Evolutionary conservation across 1,140 invertebrate species (phyloP).

Genomic region (Ctenoplectra terminalis): DNA sequence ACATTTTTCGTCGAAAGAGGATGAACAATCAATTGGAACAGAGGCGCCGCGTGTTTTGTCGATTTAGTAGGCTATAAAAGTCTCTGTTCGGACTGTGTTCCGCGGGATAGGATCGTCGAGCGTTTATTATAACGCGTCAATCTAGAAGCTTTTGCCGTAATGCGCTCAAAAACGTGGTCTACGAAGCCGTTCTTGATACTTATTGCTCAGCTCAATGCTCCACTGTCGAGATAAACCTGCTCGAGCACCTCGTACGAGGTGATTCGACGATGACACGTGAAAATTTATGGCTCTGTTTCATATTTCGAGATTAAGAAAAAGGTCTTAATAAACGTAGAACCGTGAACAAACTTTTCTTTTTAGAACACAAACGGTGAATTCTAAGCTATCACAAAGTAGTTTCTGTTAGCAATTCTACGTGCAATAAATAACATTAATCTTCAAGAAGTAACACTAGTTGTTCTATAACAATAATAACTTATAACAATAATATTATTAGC

Average conservation of each 20-base stretch:
- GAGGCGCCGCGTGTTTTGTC: not conserved
- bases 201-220: not conserved
- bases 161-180: not conserved
- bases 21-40: not conserved
- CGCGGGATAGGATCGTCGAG: not conserved
- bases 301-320: slow-evolving; percentile 6
- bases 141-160: not conserved
- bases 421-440: no score
- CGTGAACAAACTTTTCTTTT: not conserved
- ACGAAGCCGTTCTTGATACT: not conserved
- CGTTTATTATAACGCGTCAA: not conserved
- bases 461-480: no score
- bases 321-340: not conserved
- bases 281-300: not conserved
- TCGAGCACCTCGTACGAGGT: not conserved
- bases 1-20: not conserved
- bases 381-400: not conserved
- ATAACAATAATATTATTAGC: no score
- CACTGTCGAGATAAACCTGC: not conserved
- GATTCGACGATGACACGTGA: not conserved
- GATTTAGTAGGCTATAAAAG: not conserved
- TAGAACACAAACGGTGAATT: not conserved
- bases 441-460: no score
- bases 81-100: not conserved
- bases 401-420: no score